Conservation (phyloP, 1,140 invertebrate genomes). For the Dysdera silvatica region DNA sequence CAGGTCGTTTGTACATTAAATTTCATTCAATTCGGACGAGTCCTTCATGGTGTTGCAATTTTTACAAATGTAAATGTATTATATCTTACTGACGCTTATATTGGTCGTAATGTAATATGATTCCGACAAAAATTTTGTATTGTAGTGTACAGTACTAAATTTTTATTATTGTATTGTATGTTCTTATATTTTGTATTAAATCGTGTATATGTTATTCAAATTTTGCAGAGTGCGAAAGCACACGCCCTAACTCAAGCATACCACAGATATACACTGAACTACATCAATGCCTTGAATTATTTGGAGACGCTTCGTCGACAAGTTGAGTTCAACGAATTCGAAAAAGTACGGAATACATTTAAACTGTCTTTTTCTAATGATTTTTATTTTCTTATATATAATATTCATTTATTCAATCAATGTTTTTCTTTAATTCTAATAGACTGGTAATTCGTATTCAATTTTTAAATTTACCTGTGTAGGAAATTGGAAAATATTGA, state of each 20-base stretch:
- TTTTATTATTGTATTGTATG: neutral
- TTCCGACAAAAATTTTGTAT: neutral
- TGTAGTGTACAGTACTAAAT: neutral
- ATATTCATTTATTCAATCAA: too few relatives aligned
- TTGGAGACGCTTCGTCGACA: conserved; percentile 53
- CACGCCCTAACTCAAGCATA: conserved; percentile 50
- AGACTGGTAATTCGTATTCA: too few relatives aligned
- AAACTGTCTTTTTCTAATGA: neutral
- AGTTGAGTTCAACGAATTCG: conserved; percentile 55
- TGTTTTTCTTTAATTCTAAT: conserved; percentile 4
- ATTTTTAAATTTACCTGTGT: too few relatives aligned
- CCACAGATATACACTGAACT: conserved; percentile 56
- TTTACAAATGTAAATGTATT: too few relatives aligned
- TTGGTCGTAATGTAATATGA: neutral
- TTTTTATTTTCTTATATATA: neutral
- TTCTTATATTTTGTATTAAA: neutral
- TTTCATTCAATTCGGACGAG: too few relatives aligned
- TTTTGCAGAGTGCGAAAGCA: conserved; percentile 43
- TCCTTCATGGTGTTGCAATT: too few relatives aligned
- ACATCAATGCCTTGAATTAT: conserved; percentile 56
- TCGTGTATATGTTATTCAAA: neutral
- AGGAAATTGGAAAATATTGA: too few relatives aligned
- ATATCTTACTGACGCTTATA: too few relatives aligned
- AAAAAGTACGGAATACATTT: conserved; percentile 48
- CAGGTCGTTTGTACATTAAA: too few relatives aligned